Evolutionary conservation across 1,140 invertebrate genomes (phyloP).

Genomic region (Calycopis cecrops): DNA sequence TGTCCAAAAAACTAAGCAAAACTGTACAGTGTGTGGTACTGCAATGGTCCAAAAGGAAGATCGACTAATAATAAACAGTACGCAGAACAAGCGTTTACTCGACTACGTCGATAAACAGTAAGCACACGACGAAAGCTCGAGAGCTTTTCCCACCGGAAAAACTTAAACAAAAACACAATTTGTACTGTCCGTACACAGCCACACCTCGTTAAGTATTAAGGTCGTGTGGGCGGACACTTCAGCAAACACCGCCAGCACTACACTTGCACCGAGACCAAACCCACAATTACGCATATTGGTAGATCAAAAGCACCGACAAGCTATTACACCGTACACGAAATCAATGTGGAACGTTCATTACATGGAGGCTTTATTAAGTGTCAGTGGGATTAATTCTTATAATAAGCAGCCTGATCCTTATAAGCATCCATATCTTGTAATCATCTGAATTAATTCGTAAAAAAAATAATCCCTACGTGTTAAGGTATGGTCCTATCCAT

Average conservation of each 20-base stretch:
- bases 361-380: conserved; percentile 34
- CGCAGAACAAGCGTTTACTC: too few species aligned
- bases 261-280: conserved; percentile 48
- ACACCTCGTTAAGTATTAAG: conserved; percentile 32
- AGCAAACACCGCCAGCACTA: conserved; percentile 33
- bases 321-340: conserved; percentile 57
- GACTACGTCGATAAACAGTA: too few species aligned
- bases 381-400: conserved; percentile 23
- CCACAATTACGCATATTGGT: conserved; percentile 72
- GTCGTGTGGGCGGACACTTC: conserved; percentile 37
- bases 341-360: conserved; percentile 55
- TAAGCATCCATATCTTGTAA: too few species aligned
- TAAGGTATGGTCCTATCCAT: too few species aligned
- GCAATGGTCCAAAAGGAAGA: too few species aligned
- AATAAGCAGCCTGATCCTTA: conserved; percentile 2
- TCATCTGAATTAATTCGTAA: too few species aligned
- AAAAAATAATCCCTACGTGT: too few species aligned
- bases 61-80: too few species aligned
- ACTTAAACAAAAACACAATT: background rate
- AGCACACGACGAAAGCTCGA: too few species aligned
- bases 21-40: too few species aligned
- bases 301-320: conserved; percentile 60
- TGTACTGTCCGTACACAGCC: conserved; percentile 14
- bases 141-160: conserved; percentile 8
- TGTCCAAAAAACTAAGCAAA: too few species aligned